A percentile compares a stretch with the other conserved stretches of the same genome.
Evolutionary conservation across 2,113 vertebrate species (phyloP).

Genomic region (Butorides virescens): DNA sequence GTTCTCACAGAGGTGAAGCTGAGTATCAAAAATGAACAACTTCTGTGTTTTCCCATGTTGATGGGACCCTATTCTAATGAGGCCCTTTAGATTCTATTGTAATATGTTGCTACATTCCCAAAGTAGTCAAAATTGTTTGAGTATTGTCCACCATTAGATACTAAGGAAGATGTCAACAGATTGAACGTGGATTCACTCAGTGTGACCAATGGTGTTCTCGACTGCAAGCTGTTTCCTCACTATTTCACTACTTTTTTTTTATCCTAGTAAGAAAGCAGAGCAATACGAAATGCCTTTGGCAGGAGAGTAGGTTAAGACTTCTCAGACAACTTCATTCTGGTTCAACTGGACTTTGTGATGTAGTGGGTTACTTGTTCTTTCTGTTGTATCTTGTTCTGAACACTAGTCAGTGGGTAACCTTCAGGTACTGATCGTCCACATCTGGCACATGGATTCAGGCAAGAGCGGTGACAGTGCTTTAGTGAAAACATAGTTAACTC

Average conservation of each 20-base stretch:
- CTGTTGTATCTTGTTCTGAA: background rate
- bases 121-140: background rate
- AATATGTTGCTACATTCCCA: background rate
- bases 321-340: background rate
- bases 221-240: background rate
- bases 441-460: background rate
- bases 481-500: background rate
- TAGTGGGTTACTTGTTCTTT: background rate
- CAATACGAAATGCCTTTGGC: background rate
- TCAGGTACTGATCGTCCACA: background rate
- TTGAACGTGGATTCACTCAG: background rate
- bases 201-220: background rate
- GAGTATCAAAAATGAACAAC: rapidly evolving
- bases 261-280: background rate
- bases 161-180: background rate
- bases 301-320: background rate
- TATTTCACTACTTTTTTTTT: background rate
- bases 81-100: rapidly evolving
- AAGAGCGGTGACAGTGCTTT: background rate
- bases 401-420: background rate
- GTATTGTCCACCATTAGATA: background rate
- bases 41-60: rapidly evolving
- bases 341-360: background rate
- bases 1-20: background rate
- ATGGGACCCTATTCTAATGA: background rate